Conservation (phyloP, 2,797 vertebrate genomes). For the Nyctalus aviator region DNA sequence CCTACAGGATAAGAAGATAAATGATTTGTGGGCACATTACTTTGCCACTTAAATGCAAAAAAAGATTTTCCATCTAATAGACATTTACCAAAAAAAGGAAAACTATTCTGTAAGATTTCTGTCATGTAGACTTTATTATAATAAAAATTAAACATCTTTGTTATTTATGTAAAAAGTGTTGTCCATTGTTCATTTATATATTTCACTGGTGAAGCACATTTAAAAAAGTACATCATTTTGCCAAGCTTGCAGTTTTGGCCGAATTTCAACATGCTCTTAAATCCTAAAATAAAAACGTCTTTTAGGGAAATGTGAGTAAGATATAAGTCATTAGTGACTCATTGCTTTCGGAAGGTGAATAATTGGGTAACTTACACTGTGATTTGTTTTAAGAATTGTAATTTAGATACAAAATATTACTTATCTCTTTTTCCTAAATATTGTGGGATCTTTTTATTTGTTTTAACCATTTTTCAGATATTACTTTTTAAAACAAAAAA, state of each 20-base stretch:
- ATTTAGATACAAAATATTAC: conserved; percentile 54
- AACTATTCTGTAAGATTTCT: neutral
- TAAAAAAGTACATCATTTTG: conserved; percentile 73
- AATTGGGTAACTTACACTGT: conserved; percentile 79
- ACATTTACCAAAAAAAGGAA: conserved; percentile 2
- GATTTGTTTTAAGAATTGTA: conserved; percentile 59
- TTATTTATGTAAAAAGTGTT: conserved; percentile 38
- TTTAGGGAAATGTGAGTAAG: conserved; percentile 89
- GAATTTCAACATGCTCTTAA: conserved; percentile 86
- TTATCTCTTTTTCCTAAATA: conserved; percentile 41
- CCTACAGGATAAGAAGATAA: conserved; percentile 21
- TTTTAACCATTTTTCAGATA: neutral
- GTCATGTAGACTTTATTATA: conserved; percentile 40
- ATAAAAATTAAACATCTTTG: conserved; percentile 51
- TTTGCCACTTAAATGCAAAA: conserved; percentile 18
- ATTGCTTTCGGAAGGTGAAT: conserved; percentile 83
- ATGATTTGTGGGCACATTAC: neutral
- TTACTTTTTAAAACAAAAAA: conserved; percentile 33
- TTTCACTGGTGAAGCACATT: conserved; percentile 51
- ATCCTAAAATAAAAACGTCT: conserved; percentile 86
- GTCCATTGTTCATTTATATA: conserved; percentile 11
- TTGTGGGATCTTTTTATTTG: neutral
- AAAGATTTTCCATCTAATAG: neutral
- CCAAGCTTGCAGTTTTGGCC: conserved; percentile 85
- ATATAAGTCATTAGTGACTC: conserved; percentile 87